phyloP scores from a whole-genome alignment of 64 coral and sea anemone genomes.

The Montipora capricornis region DNA sequence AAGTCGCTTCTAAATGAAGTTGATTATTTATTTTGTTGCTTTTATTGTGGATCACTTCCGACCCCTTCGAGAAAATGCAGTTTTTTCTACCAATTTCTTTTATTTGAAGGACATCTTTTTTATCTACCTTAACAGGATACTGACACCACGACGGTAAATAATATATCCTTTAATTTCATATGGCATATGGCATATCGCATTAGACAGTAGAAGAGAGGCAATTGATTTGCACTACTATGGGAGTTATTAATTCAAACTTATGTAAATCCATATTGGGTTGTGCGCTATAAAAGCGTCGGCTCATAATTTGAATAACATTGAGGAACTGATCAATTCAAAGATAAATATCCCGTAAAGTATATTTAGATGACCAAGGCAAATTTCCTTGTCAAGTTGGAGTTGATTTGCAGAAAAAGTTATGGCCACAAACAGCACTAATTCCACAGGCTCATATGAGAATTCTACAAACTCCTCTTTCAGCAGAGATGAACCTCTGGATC shows the following conservation, averaged over 20 bases:
- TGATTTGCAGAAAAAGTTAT: neutral
- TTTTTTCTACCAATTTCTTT: neutral
- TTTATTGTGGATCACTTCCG: neutral
- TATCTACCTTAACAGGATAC: neutral
- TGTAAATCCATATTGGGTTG: neutral
- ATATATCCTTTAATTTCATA: conserved; percentile 8
- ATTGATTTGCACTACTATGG: neutral
- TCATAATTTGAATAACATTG: neutral
- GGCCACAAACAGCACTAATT: neutral
- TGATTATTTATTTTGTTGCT: neutral
- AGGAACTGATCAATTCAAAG: neutral
- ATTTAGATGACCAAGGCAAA: neutral
- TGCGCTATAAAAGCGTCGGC: neutral
- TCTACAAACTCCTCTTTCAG: neutral
- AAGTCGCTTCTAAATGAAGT: neutral
- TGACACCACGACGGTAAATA: neutral
- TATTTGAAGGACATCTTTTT: neutral
- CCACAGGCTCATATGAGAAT: neutral
- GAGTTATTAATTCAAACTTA: conserved; percentile 8
- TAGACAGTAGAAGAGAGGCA: neutral
- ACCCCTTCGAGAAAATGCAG: neutral
- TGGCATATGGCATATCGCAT: too few relatives aligned
- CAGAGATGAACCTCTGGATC: too few relatives aligned
- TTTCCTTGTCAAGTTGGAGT: neutral
- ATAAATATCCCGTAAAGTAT: neutral